A percentile compares a stretch with the other conserved stretches of the same genome.
phyloP scores from a whole-genome alignment of 2,797 vertebrate genomes.

The Telmatherina bonti region DNA sequence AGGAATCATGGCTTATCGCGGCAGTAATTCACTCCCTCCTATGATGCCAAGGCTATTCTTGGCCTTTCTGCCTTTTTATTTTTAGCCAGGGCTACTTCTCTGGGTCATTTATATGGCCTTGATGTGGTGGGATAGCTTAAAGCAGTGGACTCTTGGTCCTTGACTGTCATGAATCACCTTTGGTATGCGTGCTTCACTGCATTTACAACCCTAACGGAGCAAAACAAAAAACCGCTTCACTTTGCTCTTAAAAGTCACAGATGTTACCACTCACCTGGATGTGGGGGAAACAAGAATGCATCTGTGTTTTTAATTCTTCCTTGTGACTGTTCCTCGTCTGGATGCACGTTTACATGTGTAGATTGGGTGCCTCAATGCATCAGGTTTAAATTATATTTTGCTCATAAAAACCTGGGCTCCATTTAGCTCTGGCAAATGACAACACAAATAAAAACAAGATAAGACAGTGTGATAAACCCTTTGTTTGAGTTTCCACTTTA shows the following conservation, averaged over 20 bases:
- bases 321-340: conserved; percentile 26
- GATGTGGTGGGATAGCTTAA: conserved; percentile 70
- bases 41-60: conserved; percentile 82
- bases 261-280: conserved; percentile 68
- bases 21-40: conserved; percentile 82
- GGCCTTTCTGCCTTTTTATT: conserved; percentile 79
- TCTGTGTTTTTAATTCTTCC: conserved; percentile 43
- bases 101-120: conserved; percentile 80
- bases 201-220: conserved; percentile 34
- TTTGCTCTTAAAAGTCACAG: conserved; percentile 54
- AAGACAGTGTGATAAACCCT: conserved; percentile 61
- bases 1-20: conserved; percentile 82
- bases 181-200: conserved; percentile 38
- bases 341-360: conserved; percentile 42
- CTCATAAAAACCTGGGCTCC: conserved; percentile 63
- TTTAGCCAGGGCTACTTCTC: conserved; percentile 81
- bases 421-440: conserved; percentile 71
- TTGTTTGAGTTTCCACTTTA: conserved; percentile 54
- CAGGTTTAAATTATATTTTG: conserved; percentile 61
- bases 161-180: conserved; percentile 59
- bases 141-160: conserved; percentile 45
- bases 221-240: conserved; percentile 39
- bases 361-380: conserved; percentile 42
- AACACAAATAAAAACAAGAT: conserved; percentile 73
- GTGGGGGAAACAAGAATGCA: conserved; percentile 37